These are phyloP conservation scores for Chalcosyrphus nemorum DNA, from an alignment of 2,888 invertebrate species.

Conservation along the genomic window DNA sequence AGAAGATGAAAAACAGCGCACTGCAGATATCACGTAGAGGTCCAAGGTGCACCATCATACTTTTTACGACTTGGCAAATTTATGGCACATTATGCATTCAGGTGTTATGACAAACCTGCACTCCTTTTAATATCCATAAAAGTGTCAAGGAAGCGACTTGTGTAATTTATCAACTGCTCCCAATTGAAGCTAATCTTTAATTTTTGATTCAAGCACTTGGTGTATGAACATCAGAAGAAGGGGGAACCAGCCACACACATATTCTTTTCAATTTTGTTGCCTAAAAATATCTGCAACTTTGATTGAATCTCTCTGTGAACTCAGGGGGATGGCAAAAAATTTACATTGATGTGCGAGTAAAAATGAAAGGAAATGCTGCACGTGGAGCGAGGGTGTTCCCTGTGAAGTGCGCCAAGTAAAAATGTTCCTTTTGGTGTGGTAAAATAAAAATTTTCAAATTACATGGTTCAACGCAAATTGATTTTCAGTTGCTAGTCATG, in stretches of 20 bases:
- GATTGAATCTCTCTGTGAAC: not conserved
- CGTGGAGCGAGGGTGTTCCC: not conserved
- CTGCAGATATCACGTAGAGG: slow-evolving; percentile 11
- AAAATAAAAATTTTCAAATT: not conserved
- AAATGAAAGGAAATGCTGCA: not conserved
- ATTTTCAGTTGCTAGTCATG: not conserved
- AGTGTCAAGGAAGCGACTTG: no score
- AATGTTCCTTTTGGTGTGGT: not conserved
- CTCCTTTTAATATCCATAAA: not conserved
- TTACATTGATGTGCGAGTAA: not conserved
- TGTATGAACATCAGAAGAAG: no score
- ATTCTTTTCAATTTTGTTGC: not conserved
- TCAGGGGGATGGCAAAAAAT: not conserved
- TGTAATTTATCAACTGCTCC: no score
- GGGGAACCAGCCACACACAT: not conserved
- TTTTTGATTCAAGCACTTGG: not conserved
- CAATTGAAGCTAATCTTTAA: no score
- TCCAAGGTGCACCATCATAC: not conserved
- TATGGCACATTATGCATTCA: not conserved
- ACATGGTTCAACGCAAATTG: not conserved
- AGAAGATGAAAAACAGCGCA: not conserved
- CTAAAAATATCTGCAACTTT: not conserved
- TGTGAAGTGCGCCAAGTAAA: not conserved
- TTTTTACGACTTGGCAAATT: not conserved
- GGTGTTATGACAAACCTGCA: not conserved